These are phyloP conservation scores for Steatocranus sp. DNA, from an alignment of 2,797 vertebrate species.

Conservation along the genomic window DNA sequence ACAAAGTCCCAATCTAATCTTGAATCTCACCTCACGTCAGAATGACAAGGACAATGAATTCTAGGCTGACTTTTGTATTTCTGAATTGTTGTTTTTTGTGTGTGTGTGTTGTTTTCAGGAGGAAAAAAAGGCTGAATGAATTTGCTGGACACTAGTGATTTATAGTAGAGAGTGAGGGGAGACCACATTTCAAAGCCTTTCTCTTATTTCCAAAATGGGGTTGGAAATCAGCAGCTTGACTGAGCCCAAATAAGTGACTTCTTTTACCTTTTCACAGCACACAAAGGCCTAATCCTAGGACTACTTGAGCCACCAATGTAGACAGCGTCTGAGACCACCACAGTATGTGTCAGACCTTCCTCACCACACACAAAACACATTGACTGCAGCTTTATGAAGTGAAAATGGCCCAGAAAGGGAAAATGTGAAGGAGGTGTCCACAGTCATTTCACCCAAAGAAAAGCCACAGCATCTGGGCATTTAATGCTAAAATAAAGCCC, in stretches of 20 bases:
- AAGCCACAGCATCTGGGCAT: conserved; percentile 86
- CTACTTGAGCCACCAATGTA: conserved; percentile 96
- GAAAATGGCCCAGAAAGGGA: conserved; percentile 86
- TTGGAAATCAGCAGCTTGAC: conserved; percentile 93
- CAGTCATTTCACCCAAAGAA: conserved; percentile 85
- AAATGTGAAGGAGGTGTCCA: conserved; percentile 89
- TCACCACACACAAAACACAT: conserved; percentile 90
- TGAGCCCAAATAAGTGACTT: conserved; percentile 99
- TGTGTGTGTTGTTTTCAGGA: conserved; percentile 50
- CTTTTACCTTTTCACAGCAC: conserved; percentile 91
- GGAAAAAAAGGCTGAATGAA: conserved; percentile 60
- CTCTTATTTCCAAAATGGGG: conserved; percentile 78
- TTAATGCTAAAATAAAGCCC: conserved; percentile 87
- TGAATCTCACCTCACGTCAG: conserved; percentile 33
- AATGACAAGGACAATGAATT: conserved; percentile 35
- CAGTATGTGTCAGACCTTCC: conserved; percentile 86
- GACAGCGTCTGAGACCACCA: conserved; percentile 90
- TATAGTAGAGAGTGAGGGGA: conserved; percentile 74
- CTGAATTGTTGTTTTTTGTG: conserved; percentile 35
- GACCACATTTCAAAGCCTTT: conserved; percentile 86
- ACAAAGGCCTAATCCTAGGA: conserved; percentile 95
- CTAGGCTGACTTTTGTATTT: conserved; percentile 33
- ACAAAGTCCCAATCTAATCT: conserved; percentile 49
- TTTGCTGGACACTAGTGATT: conserved; percentile 77
- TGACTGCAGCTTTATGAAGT: conserved; percentile 98